Base-by-base conservation (phyloP, 2,113 vertebrate genomes). In the mouse (Mus musculus) region DNA sequence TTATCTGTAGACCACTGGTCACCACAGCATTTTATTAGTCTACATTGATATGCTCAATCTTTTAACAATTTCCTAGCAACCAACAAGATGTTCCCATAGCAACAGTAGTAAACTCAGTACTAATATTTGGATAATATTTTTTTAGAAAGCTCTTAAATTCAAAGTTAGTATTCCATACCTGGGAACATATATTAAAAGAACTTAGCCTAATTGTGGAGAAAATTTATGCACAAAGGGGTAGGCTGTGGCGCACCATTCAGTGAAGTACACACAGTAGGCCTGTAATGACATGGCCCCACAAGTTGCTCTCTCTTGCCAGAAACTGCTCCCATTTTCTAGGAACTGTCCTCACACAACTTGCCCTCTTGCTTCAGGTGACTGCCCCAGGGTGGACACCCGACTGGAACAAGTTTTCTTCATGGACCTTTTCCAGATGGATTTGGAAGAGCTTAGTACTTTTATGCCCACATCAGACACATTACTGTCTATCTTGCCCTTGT, bases 71-170 rank as follows among this genome's bases (percentile, higher is more conserved):
- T 87, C 93, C 36, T 96, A 96, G 93, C 86, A 94, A 96, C 93
- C 92, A 90, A 93, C 81, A 96, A 97, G 91, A 98, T n/a, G 95
- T 95, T 96, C 94, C 95, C 93, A 94, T 94, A 95, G 96, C 71
- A 94, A 97, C 78, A 80, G 54, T 78, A 93, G 88, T 88, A 89
- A 94, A 96, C 90, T 94, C 88, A 93, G 84, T 94, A 92, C 52
- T 94, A 73, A n/a, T 94, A 81, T 93, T 94, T 95, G 93, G 75
- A 72, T 97, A 93, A 93, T 91, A 63, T 85, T 91, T 85, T 93
- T 95, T 89, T 5, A 19, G 80, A 80, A 95, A 7, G n/a, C 16
- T 36, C 56, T 93, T 91, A 95, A 94, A 90, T 54, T 87, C 87
- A n/a, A 94, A 93, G 71, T 81, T 88, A 75, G 49, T 80, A 94